A percentile compares a stretch with the other conserved stretches of the same genome.
Evolutionary conservation across 2,888 invertebrate species (phyloP).

Genomic region (Notodonta dromedarius): DNA sequence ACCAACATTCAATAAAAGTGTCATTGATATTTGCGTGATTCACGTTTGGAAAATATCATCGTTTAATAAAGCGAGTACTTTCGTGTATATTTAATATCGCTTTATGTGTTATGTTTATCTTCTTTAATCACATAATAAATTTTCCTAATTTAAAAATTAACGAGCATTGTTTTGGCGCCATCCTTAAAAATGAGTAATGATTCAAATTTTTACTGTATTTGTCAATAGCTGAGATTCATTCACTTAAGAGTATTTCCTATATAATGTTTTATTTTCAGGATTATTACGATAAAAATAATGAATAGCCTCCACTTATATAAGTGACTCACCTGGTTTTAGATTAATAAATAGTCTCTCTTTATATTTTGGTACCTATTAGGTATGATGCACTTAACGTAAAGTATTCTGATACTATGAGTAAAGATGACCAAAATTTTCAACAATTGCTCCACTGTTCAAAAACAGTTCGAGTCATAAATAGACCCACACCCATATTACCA

Average conservation of each 20-base stretch:
- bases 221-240: no score
- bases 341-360: no score
- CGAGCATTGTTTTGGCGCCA: conserved; percentile 34
- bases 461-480: background rate
- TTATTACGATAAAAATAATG: no score
- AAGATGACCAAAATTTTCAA: background rate
- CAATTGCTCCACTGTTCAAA: background rate
- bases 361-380: no score
- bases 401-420: background rate
- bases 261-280: no score
- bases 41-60: conserved; percentile 9
- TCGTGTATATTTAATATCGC: background rate
- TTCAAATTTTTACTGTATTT: no score
- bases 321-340: no score
- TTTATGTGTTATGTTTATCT: background rate
- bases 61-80: background rate
- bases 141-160: conserved; percentile 23
- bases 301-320: no score
- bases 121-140: conserved; percentile 13
- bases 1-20: background rate
- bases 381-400: background rate
- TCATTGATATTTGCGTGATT: conserved; percentile 11
- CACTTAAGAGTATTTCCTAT: no score
- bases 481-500: background rate
- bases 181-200: conserved; percentile 6